These are phyloP conservation scores for Cinclus mexicanus DNA, from an alignment of 2,113 vertebrate genomes.

Conservation along the genomic window DNA sequence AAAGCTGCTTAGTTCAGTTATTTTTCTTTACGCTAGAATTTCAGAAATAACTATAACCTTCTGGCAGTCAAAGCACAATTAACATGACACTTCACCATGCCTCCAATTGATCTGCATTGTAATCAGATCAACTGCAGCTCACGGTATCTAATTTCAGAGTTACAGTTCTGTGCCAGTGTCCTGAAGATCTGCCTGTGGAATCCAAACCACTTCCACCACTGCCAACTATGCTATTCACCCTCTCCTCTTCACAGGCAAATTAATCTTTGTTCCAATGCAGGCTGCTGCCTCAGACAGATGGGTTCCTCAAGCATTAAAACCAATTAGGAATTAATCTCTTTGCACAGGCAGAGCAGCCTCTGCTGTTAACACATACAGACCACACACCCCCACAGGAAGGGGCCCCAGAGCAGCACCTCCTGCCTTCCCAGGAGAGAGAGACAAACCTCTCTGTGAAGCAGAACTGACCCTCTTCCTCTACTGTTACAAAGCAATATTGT, in stretches of 20 bases:
- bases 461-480: not conserved
- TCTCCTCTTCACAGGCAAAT: slow-evolving; percentile 4
- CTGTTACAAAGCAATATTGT: not conserved
- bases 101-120: not conserved
- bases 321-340: slow-evolving; percentile 25
- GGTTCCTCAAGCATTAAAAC: slow-evolving; percentile 22
- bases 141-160: not conserved
- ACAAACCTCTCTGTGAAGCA: not conserved
- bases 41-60: not conserved
- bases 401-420: not conserved
- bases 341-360: not conserved
- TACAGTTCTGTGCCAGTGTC: not conserved
- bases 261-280: not conserved
- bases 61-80: not conserved
- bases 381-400: not conserved
- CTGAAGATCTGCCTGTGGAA: not conserved
- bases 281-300: slow-evolving; percentile 37
- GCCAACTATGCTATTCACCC: not conserved
- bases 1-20: not conserved
- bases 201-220: not conserved
- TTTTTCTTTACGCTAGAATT: not conserved
- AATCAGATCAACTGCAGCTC: not conserved
- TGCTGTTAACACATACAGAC: not conserved
- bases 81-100: not conserved
- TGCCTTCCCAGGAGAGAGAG: not conserved